Base-by-base conservation (phyloP, 2,113 vertebrate genomes). In the Sitta europaea region DNA sequence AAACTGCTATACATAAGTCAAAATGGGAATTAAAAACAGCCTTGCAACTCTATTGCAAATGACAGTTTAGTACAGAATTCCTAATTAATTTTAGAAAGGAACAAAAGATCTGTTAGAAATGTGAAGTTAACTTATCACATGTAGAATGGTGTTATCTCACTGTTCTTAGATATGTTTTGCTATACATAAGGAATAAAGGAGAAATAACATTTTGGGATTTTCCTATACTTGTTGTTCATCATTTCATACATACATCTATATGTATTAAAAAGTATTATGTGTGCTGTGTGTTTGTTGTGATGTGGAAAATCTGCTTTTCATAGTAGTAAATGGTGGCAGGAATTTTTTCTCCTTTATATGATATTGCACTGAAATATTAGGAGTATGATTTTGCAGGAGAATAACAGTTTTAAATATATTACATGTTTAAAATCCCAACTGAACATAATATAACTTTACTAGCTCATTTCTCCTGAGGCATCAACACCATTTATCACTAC, bases 401-500 rank as follows among this genome's bases (percentile, higher is more conserved):
- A 94, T 96, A 97, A 95, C 75, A 85, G 73, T 97, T 98, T 97
- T 97, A 97, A 96, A 91, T 95, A 92, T 96, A 97, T 92, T 87
- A 88, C 79, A 84, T 93, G 92, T 91, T 98, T 97, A 96, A 98
- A 97, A 97, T 95, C 95, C 95, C 93, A 96, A n/a, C 91, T 96
- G 97, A 98, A 97, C 97, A 96, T 94, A 97, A 97, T 97, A 95
- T 96, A 97, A 97, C 96, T 98, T 98, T 98, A 97, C 88, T 95
- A 97, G 91, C 94, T 96, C 95, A 35, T 98, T 97, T 96, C 96
- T 98, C 97, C 97, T 93, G 91, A 95, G 97, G 96, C 96, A 91
- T 97, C 96, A 97, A 97, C 97, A 97, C 92, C 96, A 95, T 98
- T 98, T 96, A 97, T 98, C 97, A 97, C 57, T 96, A 88, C 86